Evolutionary conservation across 1,140 invertebrate species (phyloP).

Genomic region (Pachypeltis micranthus): DNA sequence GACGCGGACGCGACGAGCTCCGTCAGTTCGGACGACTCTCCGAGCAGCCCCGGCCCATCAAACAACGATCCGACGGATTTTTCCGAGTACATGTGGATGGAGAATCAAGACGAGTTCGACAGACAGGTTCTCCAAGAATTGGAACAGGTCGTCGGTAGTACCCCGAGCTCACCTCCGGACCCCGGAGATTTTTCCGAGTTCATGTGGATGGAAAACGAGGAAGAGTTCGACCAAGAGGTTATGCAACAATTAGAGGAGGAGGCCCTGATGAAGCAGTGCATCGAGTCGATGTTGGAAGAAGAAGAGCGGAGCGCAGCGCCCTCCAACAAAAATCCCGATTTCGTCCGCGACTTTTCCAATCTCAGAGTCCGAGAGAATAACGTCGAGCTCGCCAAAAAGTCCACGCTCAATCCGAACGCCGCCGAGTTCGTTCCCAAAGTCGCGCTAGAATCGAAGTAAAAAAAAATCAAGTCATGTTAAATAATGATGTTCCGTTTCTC

Average conservation of each 20-base stretch:
- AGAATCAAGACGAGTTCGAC: constrained; percentile 79
- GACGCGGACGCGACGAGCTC: background rate
- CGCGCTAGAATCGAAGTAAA: background rate
- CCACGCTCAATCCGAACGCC: constrained; percentile 61
- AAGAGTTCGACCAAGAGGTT: constrained; percentile 78
- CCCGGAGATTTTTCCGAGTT: constrained; percentile 74
- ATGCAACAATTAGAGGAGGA: constrained; percentile 75
- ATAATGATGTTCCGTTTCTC: no score
- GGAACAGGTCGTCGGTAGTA: background rate
- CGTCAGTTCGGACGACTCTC: background rate
- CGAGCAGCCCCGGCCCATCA: background rate
- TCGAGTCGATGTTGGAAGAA: constrained; percentile 69
- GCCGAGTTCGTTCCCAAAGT: constrained; percentile 56
- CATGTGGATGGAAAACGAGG: constrained; percentile 84
- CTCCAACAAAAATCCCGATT: background rate
- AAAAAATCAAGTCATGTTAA: no score
- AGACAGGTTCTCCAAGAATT: constrained; percentile 47
- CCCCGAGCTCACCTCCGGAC: constrained; percentile 34
- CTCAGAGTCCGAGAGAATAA: background rate
- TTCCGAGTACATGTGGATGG: constrained; percentile 83
- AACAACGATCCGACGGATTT: constrained; percentile 42
- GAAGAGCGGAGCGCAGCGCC: constrained; percentile 36
- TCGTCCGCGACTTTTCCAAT: background rate
- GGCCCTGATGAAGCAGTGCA: constrained; percentile 72
- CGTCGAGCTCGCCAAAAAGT: constrained; percentile 35